Conservation (phyloP, 2,888 invertebrate species). For the Pandemis cinnamomeana region DNA sequence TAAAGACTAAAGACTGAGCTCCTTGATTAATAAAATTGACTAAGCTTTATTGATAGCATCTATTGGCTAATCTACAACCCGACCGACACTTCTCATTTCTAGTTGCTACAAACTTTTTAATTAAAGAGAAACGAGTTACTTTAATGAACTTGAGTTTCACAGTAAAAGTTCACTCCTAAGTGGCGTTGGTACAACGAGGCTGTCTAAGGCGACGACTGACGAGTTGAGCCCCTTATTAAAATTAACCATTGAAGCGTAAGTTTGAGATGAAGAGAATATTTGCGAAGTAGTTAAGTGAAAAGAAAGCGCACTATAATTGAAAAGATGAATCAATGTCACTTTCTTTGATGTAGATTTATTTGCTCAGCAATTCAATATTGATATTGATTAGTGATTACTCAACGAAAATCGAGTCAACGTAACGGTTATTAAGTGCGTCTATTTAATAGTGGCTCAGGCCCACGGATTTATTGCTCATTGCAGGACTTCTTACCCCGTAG, state of each 20-base stretch:
- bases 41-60: not conserved
- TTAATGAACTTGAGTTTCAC: conserved; percentile 22
- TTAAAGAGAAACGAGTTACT: conserved; percentile 64
- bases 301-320: not conserved
- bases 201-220: not conserved
- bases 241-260: not conserved
- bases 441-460: not conserved
- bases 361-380: no score
- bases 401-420: no score
- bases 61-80: not conserved
- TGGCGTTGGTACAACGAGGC: not conserved
- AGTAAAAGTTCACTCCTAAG: conserved; percentile 23
- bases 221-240: not conserved
- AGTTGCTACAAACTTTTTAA: conserved; percentile 30
- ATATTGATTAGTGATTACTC: no score
- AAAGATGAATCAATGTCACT: not conserved
- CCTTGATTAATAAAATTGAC: not conserved
- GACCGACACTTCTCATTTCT: conserved; percentile 8
- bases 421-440: not conserved
- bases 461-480: no score
- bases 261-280: not conserved
- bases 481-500: no score
- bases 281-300: not conserved
- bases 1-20: not conserved
- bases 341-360: conserved; percentile 1